A percentile compares a stretch with the other conserved stretches of the same genome.
Evolutionary conservation across 2,888 invertebrate genomes (phyloP).

Genomic region (Plebejus argus): DNA sequence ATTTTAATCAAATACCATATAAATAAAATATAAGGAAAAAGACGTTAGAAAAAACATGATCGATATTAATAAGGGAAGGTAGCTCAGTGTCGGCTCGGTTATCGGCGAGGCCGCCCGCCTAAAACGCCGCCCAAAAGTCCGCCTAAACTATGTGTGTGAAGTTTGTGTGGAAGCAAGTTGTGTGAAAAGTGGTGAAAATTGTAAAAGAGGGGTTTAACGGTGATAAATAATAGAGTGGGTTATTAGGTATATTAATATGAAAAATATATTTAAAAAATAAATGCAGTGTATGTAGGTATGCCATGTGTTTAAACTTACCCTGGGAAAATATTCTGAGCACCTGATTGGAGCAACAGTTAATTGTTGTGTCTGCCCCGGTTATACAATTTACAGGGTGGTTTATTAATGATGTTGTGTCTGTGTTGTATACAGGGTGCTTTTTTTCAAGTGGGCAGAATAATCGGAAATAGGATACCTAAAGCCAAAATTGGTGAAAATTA

Average conservation of each 20-base stretch:
- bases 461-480: too few species aligned
- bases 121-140: conserved; percentile 35
- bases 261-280: neutral
- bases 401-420: neutral
- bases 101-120: conserved; percentile 41
- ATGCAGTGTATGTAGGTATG: too few species aligned
- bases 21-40: conserved; percentile 25
- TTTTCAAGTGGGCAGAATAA: too few species aligned
- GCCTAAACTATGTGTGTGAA: neutral
- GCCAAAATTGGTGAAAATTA: too few species aligned
- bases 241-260: neutral
- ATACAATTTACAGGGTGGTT: neutral
- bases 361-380: neutral
- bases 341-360: conserved; percentile 8
- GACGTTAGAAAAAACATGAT: conserved; percentile 1
- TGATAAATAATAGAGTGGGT: neutral
- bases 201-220: neutral
- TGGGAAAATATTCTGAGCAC: neutral
- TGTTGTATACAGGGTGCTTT: neutral
- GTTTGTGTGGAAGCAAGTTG: neutral
- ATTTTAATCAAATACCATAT: neutral
- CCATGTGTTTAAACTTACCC: too few species aligned
- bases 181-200: neutral
- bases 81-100: conserved; percentile 37
- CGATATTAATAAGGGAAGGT: conserved; percentile 29